Conservation (phyloP, 2,113 vertebrate genomes). For the Mustelus asterias region DNA sequence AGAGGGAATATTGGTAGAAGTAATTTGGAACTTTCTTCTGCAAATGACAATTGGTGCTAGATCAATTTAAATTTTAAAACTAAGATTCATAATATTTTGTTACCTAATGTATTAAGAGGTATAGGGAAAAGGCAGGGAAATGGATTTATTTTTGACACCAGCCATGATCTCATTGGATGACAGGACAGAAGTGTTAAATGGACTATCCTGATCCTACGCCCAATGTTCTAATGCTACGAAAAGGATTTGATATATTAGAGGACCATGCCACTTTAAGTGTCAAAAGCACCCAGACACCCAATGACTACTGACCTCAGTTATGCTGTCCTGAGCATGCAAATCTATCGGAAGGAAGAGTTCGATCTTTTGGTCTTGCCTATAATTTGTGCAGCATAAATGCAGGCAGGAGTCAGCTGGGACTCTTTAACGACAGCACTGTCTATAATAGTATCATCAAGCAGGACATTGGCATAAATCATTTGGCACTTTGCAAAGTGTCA, state of each 20-base stretch:
- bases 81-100: neutral
- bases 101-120: neutral
- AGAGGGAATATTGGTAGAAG: neutral
- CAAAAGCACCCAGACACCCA: conserved; percentile 29
- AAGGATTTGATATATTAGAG: neutral
- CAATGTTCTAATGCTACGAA: no score
- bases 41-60: neutral
- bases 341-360: conserved; percentile 66
- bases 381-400: conserved; percentile 81
- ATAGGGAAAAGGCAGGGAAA: neutral
- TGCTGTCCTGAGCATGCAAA: conserved; percentile 56
- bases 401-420: conserved; percentile 66
- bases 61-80: neutral
- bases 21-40: neutral
- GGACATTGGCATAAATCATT: conserved; percentile 94
- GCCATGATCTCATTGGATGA: neutral
- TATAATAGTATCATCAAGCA: conserved; percentile 82
- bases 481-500: conserved; percentile 85
- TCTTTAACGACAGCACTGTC: conserved; percentile 95
- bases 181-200: neutral
- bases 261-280: conserved; percentile 31
- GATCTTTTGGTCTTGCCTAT: conserved; percentile 75
- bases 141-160: neutral
- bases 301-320: conserved; percentile 46
- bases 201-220: neutral